Percentiles rank a stretch among this genome's conserved stretches.
Conservation (phyloP, 2,797 vertebrate species). For the Remorina albescens region DNA sequence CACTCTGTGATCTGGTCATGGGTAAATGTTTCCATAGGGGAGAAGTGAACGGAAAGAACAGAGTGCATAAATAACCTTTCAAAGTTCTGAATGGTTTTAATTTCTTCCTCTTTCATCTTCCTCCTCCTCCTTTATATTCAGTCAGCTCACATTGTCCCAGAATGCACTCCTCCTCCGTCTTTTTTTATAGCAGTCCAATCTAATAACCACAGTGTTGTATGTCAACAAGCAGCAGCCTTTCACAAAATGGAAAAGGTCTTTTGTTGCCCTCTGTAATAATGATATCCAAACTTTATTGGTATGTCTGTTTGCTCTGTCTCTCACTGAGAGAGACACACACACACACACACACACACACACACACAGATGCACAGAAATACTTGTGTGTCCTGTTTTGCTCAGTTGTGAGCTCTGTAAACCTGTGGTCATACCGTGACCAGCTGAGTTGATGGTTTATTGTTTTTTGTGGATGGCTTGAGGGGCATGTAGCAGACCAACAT, state of each 20-base stretch:
- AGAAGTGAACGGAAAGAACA: neutral
- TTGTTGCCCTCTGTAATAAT: constrained; percentile 36
- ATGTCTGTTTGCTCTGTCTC: constrained; percentile 7
- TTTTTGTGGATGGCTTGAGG: neutral
- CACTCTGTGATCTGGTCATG: constrained; percentile 20
- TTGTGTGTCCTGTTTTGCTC: neutral
- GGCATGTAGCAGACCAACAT: neutral
- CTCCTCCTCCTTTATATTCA: neutral
- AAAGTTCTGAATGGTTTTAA: constrained; percentile 22
- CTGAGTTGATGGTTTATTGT: neutral
- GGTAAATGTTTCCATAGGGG: constrained; percentile 28
- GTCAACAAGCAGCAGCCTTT: constrained; percentile 43
- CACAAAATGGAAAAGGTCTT: constrained; percentile 21
- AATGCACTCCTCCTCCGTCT: constrained; percentile 28
- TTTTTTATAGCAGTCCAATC: constrained; percentile 18
- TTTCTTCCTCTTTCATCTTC: constrained; percentile 16
- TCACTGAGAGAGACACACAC: too few species aligned
- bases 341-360: too few species aligned
- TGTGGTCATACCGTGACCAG: neutral
- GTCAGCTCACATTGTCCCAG: constrained; percentile 25
- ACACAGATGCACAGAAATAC: neutral
- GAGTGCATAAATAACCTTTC: constrained; percentile 9
- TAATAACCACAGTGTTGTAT: constrained; percentile 21
- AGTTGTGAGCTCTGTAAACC: neutral
- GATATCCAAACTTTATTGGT: constrained; percentile 28